These are phyloP conservation scores for Battus philenor DNA, from an alignment of 1,140 invertebrate genomes.

Conservation along the genomic window DNA sequence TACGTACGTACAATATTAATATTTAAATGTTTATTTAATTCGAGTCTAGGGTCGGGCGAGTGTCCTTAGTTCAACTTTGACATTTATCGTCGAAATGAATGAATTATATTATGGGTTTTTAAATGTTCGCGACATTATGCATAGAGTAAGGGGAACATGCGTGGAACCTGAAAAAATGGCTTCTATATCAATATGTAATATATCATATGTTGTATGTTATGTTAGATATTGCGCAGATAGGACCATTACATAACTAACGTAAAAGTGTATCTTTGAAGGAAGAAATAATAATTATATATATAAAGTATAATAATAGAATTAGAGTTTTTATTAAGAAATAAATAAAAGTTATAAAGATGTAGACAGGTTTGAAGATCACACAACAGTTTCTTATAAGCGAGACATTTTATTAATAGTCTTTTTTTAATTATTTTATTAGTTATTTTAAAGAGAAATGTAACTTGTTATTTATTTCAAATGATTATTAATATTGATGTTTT, in stretches of 20 bases:
- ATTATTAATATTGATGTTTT: slow-evolving; percentile 74
- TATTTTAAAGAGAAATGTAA: slow-evolving; percentile 66
- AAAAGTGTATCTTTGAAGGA: slow-evolving; percentile 66
- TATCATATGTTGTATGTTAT: slow-evolving; percentile 25
- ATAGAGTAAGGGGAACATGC: slow-evolving; percentile 42
- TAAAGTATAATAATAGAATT: slow-evolving; percentile 72
- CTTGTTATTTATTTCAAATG: slow-evolving; percentile 76
- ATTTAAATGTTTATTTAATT: slow-evolving; percentile 71
- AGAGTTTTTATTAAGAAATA: slow-evolving; percentile 74
- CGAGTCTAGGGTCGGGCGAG: slow-evolving; percentile 43
- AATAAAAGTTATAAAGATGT: slow-evolving; percentile 67
- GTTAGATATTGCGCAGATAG: slow-evolving; percentile 38
- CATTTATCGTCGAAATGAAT: slow-evolving; percentile 38
- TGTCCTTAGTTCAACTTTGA: slow-evolving; percentile 37
- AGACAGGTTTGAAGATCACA: slow-evolving; percentile 53
- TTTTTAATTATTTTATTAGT: slow-evolving; percentile 72
- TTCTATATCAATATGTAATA: slow-evolving; percentile 40
- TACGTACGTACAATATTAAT: slow-evolving; percentile 69
- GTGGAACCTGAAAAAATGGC: slow-evolving; percentile 30
- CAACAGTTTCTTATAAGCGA: slow-evolving; percentile 54
- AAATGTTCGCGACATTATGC: slow-evolving; percentile 28
- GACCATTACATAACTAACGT: slow-evolving; percentile 32
- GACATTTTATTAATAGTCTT: slow-evolving; percentile 54
- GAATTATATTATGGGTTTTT: slow-evolving; percentile 29
- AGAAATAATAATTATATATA: slow-evolving; percentile 70